Evolutionary conservation across 2,888 invertebrate species (phyloP).

Genomic region (Lypha dubia): DNA sequence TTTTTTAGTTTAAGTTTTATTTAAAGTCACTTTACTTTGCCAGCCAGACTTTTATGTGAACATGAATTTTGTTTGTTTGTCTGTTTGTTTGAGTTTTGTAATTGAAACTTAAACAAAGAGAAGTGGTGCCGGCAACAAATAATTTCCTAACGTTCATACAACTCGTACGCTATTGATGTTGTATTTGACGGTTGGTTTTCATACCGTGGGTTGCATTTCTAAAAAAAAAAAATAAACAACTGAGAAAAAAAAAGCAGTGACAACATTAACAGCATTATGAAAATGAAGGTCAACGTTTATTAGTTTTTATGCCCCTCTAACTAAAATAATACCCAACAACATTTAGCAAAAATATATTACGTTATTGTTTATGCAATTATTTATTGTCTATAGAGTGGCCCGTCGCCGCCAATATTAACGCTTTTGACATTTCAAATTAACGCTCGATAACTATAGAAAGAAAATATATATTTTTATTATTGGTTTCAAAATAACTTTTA

Average conservation of each 20-base stretch:
- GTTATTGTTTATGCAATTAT: slow-evolving; percentile 35
- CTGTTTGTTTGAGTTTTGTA: slow-evolving; percentile 31
- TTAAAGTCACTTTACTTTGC: slow-evolving; percentile 14
- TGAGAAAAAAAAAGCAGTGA: slow-evolving; percentile 17
- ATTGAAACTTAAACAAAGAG: slow-evolving; percentile 55
- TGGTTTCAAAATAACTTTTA: no score
- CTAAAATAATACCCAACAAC: background rate
- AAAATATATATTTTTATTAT: background rate
- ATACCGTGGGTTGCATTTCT: slow-evolving; percentile 65
- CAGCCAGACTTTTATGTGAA: slow-evolving; percentile 47
- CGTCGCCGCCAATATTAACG: slow-evolving; percentile 44
- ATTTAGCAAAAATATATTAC: slow-evolving; percentile 28
- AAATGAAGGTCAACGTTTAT: slow-evolving; percentile 70
- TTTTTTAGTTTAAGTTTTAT: slow-evolving; percentile 24
- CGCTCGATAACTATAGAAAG: slow-evolving; percentile 42
- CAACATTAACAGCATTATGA: slow-evolving; percentile 39
- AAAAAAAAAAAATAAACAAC: slow-evolving; percentile 23
- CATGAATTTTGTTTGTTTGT: slow-evolving; percentile 32
- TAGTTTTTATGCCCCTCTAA: slow-evolving; percentile 49
- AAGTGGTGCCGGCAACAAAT: slow-evolving; percentile 43
- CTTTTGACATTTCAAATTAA: slow-evolving; percentile 71
- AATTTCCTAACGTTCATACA: slow-evolving; percentile 40
- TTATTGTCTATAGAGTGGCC: slow-evolving; percentile 36
- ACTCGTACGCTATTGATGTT: slow-evolving; percentile 48
- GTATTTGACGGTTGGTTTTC: slow-evolving; percentile 43